phyloP scores from a whole-genome alignment of 1,140 invertebrate species.

The Dufourea novaeangliae region DNA sequence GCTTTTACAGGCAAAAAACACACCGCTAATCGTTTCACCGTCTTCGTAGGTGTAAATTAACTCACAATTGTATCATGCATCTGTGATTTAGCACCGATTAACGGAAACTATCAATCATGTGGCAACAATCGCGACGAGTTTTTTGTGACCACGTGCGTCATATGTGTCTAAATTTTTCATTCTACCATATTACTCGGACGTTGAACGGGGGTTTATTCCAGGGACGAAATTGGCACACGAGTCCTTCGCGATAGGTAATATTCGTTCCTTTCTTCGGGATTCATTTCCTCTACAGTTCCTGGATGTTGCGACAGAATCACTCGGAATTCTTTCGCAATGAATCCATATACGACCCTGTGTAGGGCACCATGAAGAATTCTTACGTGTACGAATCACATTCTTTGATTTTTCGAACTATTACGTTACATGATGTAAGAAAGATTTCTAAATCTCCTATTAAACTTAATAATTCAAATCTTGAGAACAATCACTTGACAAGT shows the following conservation, averaged over 20 bases:
- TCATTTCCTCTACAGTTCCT: neutral
- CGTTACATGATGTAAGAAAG: too few relatives aligned
- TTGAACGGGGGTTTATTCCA: neutral
- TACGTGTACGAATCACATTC: neutral
- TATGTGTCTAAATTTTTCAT: neutral
- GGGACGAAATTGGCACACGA: too few relatives aligned
- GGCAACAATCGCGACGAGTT: conserved; percentile 20
- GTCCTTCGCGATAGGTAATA: conserved; percentile 10
- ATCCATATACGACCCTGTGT: neutral
- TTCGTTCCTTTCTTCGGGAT: neutral
- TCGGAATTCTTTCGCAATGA: conserved; percentile 50
- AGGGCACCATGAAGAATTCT: neutral
- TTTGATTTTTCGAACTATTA: neutral
- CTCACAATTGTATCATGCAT: conserved; percentile 7
- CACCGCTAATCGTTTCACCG: neutral
- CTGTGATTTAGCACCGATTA: neutral
- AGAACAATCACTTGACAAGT: too few relatives aligned
- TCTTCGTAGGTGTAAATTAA: neutral
- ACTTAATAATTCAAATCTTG: too few relatives aligned
- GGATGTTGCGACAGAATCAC: conserved; percentile 33
- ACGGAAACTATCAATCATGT: conserved; percentile 34
- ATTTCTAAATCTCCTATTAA: too few relatives aligned
- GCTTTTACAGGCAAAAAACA: neutral
- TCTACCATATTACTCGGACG: too few relatives aligned
- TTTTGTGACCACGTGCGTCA: conserved; percentile 35